phyloP scores from a whole-genome alignment of 2,888 invertebrate genomes.

The Mimumesa dahlbomi region DNA sequence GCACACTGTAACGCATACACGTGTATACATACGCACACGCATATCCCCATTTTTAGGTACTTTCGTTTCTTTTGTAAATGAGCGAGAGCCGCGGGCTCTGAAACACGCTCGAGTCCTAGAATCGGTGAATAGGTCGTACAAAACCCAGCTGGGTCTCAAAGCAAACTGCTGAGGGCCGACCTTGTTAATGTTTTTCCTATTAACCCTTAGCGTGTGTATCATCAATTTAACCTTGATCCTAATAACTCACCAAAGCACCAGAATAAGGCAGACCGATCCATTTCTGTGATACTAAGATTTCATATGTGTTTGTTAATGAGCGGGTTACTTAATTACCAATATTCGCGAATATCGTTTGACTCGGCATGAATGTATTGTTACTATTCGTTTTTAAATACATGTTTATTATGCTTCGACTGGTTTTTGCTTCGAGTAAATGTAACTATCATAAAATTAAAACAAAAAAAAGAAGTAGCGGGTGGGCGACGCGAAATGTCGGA shows the following conservation, averaged over 20 bases:
- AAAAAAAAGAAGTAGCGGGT: too few species aligned
- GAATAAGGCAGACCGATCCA: neutral
- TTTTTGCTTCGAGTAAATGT: neutral
- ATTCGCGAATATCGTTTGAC: too few species aligned
- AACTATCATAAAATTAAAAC: neutral
- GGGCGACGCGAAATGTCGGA: too few species aligned
- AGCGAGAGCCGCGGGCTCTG: slow-evolving; percentile 57
- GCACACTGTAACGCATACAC: neutral
- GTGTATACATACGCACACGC: slow-evolving; percentile 6
- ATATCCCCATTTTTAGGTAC: slow-evolving; percentile 8
- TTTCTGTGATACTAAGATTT: too few species aligned
- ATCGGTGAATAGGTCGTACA: slow-evolving; percentile 33
- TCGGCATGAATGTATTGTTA: too few species aligned
- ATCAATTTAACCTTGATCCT: neutral
- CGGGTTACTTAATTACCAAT: too few species aligned
- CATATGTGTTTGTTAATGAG: too few species aligned
- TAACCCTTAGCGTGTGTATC: neutral
- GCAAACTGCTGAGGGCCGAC: slow-evolving; percentile 16
- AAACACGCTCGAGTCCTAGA: slow-evolving; percentile 44
- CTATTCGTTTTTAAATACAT: too few species aligned
- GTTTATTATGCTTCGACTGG: too few species aligned
- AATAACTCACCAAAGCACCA: neutral
- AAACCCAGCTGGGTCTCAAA: neutral
- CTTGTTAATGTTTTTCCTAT: slow-evolving; percentile 26
- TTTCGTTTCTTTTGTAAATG: slow-evolving; percentile 16